Conservation (phyloP, 1,140 invertebrate genomes). For the Liolophura sinensis region DNA sequence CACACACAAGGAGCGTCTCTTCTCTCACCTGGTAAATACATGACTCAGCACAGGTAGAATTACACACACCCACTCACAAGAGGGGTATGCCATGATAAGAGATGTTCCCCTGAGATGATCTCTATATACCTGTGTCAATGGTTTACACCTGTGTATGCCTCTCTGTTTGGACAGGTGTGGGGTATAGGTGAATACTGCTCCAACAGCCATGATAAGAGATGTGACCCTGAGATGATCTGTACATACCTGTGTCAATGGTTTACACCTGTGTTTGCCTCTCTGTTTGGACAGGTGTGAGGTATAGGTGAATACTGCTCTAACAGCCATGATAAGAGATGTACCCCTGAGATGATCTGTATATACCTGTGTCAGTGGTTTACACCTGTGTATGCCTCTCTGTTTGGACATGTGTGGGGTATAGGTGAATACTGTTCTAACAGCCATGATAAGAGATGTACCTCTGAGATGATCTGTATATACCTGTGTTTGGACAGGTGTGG, state of each 20-base stretch:
- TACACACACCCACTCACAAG: not conserved
- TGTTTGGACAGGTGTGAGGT: too few species aligned
- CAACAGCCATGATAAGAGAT: conserved; percentile 25
- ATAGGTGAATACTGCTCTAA: too few species aligned
- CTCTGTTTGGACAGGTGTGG: too few species aligned
- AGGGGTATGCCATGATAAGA: not conserved
- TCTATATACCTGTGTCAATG: conserved; percentile 4
- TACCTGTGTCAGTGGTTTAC: not conserved
- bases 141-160: not conserved
- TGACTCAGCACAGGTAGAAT: too few species aligned
- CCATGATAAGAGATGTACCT: conserved; percentile 27
- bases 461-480: conserved; percentile 43
- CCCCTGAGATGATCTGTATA: too few species aligned
- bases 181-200: conserved; percentile 47
- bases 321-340: too few species aligned
- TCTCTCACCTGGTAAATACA: conserved; percentile 38
- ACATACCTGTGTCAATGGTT: conserved; percentile 25
- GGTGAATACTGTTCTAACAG: not conserved
- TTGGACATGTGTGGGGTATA: conserved; percentile 19
- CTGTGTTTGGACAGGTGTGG: too few species aligned
- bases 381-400: not conserved
- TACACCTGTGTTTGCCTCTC: conserved; percentile 29
- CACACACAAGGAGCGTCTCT: conserved; percentile 34
- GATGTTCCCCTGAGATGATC: not conserved
- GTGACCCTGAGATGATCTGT: conserved; percentile 41